phyloP scores from a whole-genome alignment of 2,797 vertebrate species.

The Smutsia temminckii region DNA sequence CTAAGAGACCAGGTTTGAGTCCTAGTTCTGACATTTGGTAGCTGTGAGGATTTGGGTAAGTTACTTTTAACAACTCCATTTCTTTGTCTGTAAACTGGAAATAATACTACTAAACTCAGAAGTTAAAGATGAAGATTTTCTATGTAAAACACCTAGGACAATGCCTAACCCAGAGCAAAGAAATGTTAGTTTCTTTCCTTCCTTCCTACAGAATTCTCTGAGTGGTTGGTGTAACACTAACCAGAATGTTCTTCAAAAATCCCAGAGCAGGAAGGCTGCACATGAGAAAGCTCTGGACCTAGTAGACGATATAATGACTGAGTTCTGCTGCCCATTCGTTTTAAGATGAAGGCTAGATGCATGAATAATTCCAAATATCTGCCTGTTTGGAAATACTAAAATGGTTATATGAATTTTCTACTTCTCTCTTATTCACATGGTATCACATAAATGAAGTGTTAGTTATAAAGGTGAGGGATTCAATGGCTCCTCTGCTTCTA shows the following conservation, averaged over 20 bases:
- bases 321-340: background rate
- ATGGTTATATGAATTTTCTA: background rate
- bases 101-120: background rate
- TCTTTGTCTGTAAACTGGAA: background rate
- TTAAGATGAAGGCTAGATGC: background rate
- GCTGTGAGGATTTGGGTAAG: background rate
- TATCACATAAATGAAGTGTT: background rate
- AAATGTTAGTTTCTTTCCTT: background rate
- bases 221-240: background rate
- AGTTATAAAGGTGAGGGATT: background rate
- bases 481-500: background rate
- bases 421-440: background rate
- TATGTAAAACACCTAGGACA: background rate
- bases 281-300: background rate
- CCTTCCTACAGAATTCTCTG: background rate
- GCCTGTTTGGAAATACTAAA: background rate
- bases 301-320: background rate
- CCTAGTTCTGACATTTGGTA: background rate
- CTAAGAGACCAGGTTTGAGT: background rate
- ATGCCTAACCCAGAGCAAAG: background rate
- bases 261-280: background rate
- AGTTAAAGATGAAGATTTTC: background rate
- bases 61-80: background rate
- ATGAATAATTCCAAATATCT: background rate
- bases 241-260: background rate